Conservation (phyloP, 2,888 invertebrate species). For the Ectemnius lituratus region DNA sequence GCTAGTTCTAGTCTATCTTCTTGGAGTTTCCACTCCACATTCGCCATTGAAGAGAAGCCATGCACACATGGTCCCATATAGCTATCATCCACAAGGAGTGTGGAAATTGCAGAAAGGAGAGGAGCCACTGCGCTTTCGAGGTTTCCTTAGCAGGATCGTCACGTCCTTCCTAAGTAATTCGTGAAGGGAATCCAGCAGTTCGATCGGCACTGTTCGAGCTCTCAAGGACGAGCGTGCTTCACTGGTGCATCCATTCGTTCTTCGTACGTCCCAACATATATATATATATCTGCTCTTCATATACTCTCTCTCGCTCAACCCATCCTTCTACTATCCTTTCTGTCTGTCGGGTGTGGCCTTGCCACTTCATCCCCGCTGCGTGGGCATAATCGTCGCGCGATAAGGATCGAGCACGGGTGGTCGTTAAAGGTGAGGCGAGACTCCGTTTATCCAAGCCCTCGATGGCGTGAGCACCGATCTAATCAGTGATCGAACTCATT, state of each 20-base stretch:
- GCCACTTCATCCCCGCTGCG: background rate
- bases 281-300: too few species aligned
- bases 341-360: too few species aligned
- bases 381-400: background rate
- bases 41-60: too few species aligned
- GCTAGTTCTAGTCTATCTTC: constrained; percentile 35
- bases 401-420: background rate
- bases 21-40: too few species aligned
- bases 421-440: too few species aligned
- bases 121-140: constrained; percentile 9
- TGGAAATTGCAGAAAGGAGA: constrained; percentile 50
- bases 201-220: constrained; percentile 46
- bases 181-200: constrained; percentile 68
- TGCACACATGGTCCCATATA: too few species aligned
- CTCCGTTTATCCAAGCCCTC: too few species aligned
- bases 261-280: background rate
- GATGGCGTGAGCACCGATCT: too few species aligned
- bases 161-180: constrained; percentile 70
- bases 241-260: constrained; percentile 13
- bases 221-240: constrained; percentile 43
- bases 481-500: too few species aligned
- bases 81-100: background rate
- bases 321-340: too few species aligned
- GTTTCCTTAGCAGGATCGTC: constrained; percentile 63
- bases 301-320: too few species aligned